Evolutionary conservation across 2,797 vertebrate genomes (phyloP).

Genomic region (Catostomus latipinnis): DNA sequence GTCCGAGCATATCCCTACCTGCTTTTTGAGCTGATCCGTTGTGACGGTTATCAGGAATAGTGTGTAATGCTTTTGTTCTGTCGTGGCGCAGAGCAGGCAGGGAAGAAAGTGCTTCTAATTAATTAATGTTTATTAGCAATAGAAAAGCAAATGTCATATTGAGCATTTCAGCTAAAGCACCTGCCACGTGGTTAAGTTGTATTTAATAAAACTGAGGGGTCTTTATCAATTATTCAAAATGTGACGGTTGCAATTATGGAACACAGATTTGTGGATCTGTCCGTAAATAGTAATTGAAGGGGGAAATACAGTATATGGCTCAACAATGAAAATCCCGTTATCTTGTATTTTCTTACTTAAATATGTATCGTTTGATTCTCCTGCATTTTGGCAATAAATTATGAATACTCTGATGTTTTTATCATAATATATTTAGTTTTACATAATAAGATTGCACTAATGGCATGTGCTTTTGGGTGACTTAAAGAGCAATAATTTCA

Average conservation of each 20-base stretch:
- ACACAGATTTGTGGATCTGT: conserved; percentile 37
- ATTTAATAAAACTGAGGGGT: conserved; percentile 63
- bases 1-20: conserved; percentile 1
- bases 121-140: conserved; percentile 74
- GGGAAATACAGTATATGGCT: conserved; percentile 40
- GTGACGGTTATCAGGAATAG: conserved; percentile 65
- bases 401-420: conserved; percentile 48
- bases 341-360: conserved; percentile 44
- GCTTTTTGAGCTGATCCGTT: conserved; percentile 39
- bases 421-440: conserved; percentile 45
- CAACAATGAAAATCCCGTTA: conserved; percentile 49
- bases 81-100: conserved; percentile 57
- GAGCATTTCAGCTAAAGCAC: conserved; percentile 64
- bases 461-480: conserved; percentile 30
- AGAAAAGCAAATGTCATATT: conserved; percentile 66
- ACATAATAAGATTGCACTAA: conserved; percentile 3
- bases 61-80: conserved; percentile 70
- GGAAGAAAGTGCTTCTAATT: conserved; percentile 67
- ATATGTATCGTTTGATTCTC: conserved; percentile 50
- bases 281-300: conserved; percentile 50
- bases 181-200: conserved; percentile 60
- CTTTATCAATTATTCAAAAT: conserved; percentile 60
- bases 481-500: background rate
- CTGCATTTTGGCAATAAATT: conserved; percentile 34
- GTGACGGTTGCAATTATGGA: conserved; percentile 51